Base-by-base conservation (phyloP, 2,888 invertebrate genomes). In the Bombylius major region DNA sequence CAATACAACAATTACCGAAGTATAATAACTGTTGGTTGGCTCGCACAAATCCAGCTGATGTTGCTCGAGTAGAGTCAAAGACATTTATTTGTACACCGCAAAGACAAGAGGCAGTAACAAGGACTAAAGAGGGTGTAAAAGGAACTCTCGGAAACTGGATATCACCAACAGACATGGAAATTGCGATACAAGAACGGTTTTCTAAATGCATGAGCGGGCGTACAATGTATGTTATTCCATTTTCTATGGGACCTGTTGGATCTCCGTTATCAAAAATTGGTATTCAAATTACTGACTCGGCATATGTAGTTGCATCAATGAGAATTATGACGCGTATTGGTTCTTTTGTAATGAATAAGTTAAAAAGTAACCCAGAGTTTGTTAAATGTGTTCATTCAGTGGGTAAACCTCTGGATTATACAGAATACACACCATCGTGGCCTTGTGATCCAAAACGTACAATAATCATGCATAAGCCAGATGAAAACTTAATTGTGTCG, bases 221-320 rank as follows among this genome's bases (percentile, higher is more conserved):
- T 56, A 97, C 95, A 1, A 97, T 99, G 97, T 99, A 96, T 75
- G 90, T 98, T 58, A 89, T 99, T 59, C 97, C 98, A 11, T 99
- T 94, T 77, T 93, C 93, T 59, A 99, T 99, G 99, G 99, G 99
- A 4, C 98, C 99, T 0, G 81, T 98, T 6, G 91, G 93, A 0
- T 95, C 96, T 0, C 90, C 94, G 0, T 77, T 98, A 5, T 89
- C 97, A 14, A 98, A 98, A 78, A 89, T 97, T 65, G 98, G 97
- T 14, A 84, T 99, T 44, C 89, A 99, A 77, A 76, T 97, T 60
- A 98, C 98, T 0, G 98, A 99, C 71, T 97, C 97, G 0, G 87
- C 96, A 0, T 99, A 99, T 71, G 98, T 98, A 4, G 98, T 91
- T 8, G 89, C 91, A 62, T 95, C 95, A 14, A 99, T 99, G 98